A percentile compares a stretch with the other conserved stretches of the same genome.
Evolutionary conservation across 1,140 invertebrate species (phyloP).

Genomic region (Drosophila bifasciata): DNA sequence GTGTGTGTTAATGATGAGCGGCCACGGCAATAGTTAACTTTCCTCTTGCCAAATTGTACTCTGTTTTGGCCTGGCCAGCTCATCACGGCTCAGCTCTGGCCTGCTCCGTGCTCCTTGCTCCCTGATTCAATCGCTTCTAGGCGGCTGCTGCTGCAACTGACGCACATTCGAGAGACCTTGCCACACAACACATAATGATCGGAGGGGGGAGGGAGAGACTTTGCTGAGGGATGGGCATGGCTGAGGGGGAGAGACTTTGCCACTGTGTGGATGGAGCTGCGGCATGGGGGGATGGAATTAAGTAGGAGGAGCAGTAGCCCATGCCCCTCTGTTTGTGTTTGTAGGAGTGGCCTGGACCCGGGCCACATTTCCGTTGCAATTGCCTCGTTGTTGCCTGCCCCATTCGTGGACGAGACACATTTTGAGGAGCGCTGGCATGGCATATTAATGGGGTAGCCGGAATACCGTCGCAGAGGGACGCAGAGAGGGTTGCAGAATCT

Average conservation of each 20-base stretch:
- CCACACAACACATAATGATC: constrained; percentile 32
- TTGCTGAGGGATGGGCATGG: no score
- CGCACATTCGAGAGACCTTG: constrained; percentile 46
- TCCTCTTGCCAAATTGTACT: constrained; percentile 60
- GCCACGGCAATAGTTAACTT: constrained; percentile 67
- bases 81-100: constrained; percentile 33
- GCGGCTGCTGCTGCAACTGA: constrained; percentile 50
- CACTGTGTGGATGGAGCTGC: no score
- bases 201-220: background rate
- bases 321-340: constrained; percentile 10
- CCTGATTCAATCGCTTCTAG: constrained; percentile 7
- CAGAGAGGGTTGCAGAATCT: background rate
- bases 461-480: constrained; percentile 1
- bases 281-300: no score
- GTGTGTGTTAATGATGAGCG: constrained; percentile 68
- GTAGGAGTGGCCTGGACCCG: constrained; percentile 40
- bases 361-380: constrained; percentile 74
- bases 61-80: constrained; percentile 28
- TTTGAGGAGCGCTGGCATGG: constrained; percentile 68
- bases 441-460: constrained; percentile 66
- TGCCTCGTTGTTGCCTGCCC: constrained; percentile 3
- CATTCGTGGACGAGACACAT: constrained; percentile 45
- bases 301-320: no score
- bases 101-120: no score
- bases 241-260: no score